Evolutionary conservation across 2,888 invertebrate genomes (phyloP).

Genomic region (Archaeoteleia sp.): DNA sequence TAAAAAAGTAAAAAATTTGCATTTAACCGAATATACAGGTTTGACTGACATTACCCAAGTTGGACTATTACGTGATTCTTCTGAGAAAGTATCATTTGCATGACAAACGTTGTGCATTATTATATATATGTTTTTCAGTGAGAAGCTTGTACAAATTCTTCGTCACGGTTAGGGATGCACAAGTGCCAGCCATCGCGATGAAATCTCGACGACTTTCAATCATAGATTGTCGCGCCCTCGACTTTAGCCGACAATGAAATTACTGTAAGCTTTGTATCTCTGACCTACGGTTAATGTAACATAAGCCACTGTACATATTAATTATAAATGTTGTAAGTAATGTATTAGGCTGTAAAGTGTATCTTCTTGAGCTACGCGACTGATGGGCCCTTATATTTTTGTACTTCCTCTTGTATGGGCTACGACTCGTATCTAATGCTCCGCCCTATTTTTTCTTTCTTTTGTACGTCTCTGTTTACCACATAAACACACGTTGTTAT

Average conservation of each 20-base stretch:
- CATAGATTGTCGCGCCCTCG: no score
- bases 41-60: no score
- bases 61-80: no score
- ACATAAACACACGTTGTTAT: conserved; percentile 63
- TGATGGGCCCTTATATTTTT: conserved; percentile 60
- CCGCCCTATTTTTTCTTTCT: conserved; percentile 19
- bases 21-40: no score
- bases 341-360: conserved; percentile 54
- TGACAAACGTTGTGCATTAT: conserved; percentile 20
- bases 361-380: conserved; percentile 59
- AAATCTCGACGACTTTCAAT: no score
- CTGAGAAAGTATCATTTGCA: conserved; percentile 8
- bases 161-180: conserved; percentile 24
- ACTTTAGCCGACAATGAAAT: neutral
- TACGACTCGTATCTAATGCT: conserved; percentile 31
- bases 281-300: conserved; percentile 58
- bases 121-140: conserved; percentile 35
- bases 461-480: conserved; percentile 56
- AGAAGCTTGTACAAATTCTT: conserved; percentile 60
- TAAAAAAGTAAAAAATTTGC: no score
- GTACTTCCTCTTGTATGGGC: conserved; percentile 47
- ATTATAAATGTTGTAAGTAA: conserved; percentile 57
- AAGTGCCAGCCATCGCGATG: neutral
- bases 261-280: conserved; percentile 19
- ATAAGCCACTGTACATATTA: conserved; percentile 71